phyloP scores from a whole-genome alignment of 2,113 vertebrate species.

The Atherinomorus stipes region DNA sequence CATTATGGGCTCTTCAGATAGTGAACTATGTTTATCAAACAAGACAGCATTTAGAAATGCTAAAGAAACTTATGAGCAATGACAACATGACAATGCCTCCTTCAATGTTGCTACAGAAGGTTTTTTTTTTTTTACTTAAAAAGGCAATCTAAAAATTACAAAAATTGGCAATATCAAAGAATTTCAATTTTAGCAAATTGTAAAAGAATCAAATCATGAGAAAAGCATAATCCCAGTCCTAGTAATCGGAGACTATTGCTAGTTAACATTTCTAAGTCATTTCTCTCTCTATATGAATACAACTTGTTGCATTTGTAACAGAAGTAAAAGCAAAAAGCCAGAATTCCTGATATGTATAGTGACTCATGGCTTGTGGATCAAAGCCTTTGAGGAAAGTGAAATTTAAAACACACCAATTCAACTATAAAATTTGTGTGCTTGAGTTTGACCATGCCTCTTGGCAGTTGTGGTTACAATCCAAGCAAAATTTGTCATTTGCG shows the following conservation, averaged over 20 bases:
- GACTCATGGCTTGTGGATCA: conserved; percentile 19
- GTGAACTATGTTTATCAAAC: no score
- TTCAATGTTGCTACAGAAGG: no score
- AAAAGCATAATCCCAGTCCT: no score
- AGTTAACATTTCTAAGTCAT: conserved; percentile 6
- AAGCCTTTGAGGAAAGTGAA: conserved; percentile 50
- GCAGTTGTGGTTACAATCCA: conserved; percentile 54
- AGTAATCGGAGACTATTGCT: background rate
- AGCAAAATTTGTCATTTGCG: conserved; percentile 57
- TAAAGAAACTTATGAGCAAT: no score
- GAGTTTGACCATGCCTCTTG: conserved; percentile 49
- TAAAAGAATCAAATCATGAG: no score
- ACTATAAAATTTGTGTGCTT: conserved; percentile 50
- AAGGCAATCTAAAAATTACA: no score
- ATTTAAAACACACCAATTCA: conserved; percentile 43
- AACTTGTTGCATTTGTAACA: background rate
- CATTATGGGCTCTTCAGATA: no score
- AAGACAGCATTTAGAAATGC: no score
- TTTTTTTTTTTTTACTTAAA: no score
- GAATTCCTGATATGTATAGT: conserved; percentile 22
- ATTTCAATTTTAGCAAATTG: no score
- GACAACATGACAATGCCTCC: no score
- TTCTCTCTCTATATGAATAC: background rate
- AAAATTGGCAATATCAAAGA: no score
- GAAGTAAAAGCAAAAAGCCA: conserved; percentile 30